Evolutionary conservation across 1,140 invertebrate species (phyloP), one percentile per base, ranked within the genome.

Genomic region (Teleopsis dalmanni): DNA sequence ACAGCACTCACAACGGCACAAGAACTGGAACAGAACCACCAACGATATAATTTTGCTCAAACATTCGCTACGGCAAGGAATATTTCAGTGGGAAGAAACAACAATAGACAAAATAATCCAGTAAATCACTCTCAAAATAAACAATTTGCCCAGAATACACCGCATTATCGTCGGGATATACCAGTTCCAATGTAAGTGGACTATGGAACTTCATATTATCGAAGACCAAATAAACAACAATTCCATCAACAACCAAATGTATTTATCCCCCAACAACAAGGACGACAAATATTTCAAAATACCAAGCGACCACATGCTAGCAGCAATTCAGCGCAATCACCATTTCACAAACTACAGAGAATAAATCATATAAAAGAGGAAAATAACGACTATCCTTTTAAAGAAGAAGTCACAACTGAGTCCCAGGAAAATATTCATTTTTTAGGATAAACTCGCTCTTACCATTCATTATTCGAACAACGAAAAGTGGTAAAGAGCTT

Each of bases 391-490:
- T 4, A 29, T 10, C 25, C 19, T n/a, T 7, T 10, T 4, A 21
- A 21, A 14, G 23, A 29, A 22, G 26, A 43, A 6, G 41, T n/a
- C 26, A 14, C 33, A 19, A 9, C 42, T 8, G 14, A 44, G 10
- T 19, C 11, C 5, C n/a, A n/a, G n/a, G 16, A 33, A 4, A 14
- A 35, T 9, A 43, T 44, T 9, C 51, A 48, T 51, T 51, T 52
- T 55, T 55, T 55, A 52, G 42, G n/a, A 10, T 27, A 38, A 49
- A 35, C 5, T 52, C 46, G 27, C 52, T 51, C 29, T 48, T 50
- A n/a, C 48, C 43, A 16, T 51, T 36, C 34, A 26, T 54, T 18
- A 43, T 29, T n/a, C 36, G 50, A 10, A 49, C 34, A 26, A 11
- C 49, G 31, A 42, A 34, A 48, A 50, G 50, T 14, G 23, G 22